Base-by-base conservation (phyloP, 2,888 invertebrate genomes). In the Torymus tubicola region DNA sequence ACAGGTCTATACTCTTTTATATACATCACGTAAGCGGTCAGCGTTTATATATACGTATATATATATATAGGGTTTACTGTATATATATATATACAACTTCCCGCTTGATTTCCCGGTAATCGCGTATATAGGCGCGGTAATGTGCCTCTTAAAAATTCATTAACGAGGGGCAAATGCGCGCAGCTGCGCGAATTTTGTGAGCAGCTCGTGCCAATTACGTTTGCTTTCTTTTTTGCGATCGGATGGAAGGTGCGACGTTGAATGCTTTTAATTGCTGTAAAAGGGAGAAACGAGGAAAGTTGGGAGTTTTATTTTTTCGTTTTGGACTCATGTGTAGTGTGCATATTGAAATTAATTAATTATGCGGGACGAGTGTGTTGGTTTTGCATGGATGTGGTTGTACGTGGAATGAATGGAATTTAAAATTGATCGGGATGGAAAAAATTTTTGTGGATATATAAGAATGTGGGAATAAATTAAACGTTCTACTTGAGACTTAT, bases 51-150 rank as follows among this genome's bases (percentile, higher is more conserved):
- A 14, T 16, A 52, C 65, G 50, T 24, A n/a, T n/a, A 21, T 70
- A 70, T 58, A 31, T n/a, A 70, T 70, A 58, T 58, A 58, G 42
- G 58, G n/a, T 24, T 12, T 24, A 10, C 16, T n/a, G 52, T 8
- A 18, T 18, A 63, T 63, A 18, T 63, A 63, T 18, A 63, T 52
- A 24, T 14, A 53, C 21, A 10, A 63, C 65, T 75, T 75, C 68
- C 75, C 53, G 60, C 68, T 67, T 67, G 67, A 68, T 68, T 76
- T 76, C 76, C 60, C 5, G 55, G 76, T 76, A 76, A 76, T 76
- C 76, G 76, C 16, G 24, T 13, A 16, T 21, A n/a, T n/a, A n/a
- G 31, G 2, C 65, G 42, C 14, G 10, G 18, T 31, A 16, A 18
- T 12, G 64, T 21, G 60, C 12, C 18, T 14, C 60, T 76, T 69